These are phyloP conservation scores for Notodonta dromedarius DNA, from an alignment of 2,888 invertebrate species.

Conservation along the genomic window DNA sequence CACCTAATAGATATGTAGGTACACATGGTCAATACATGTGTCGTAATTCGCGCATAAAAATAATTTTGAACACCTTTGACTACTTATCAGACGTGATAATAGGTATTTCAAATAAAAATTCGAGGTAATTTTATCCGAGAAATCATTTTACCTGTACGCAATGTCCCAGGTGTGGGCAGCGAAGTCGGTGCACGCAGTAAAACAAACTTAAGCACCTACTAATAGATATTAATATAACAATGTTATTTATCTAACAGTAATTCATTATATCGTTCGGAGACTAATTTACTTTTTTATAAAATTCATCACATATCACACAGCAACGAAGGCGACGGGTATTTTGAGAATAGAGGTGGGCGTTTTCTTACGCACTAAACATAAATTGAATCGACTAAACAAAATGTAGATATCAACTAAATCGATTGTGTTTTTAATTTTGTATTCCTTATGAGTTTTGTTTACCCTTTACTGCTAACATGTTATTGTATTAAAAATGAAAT, in stretches of 20 bases:
- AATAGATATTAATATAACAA: constrained; percentile 5
- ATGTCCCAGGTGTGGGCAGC: neutral
- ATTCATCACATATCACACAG: constrained; percentile 16
- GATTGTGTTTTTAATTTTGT: neutral
- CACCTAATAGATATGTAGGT: neutral
- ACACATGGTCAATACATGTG: neutral
- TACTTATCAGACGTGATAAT: neutral
- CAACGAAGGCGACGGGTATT: constrained; percentile 21
- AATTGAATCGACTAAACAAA: constrained; percentile 12
- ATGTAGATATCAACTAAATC: neutral
- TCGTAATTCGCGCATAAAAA: neutral
- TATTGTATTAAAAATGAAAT: too few species aligned
- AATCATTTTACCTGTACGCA: neutral
- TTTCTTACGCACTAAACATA: neutral
- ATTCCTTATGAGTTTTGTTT: neutral
- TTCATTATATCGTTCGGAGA: constrained; percentile 11
- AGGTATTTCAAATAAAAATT: neutral
- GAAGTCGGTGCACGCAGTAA: constrained; percentile 3
- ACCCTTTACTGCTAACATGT: too few species aligned
- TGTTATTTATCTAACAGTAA: constrained; percentile 6
- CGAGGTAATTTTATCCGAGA: neutral
- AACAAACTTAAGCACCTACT: constrained; percentile 9
- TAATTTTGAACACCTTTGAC: neutral
- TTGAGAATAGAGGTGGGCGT: constrained; percentile 29
- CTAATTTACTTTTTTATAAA: constrained; percentile 15